Evolutionary conservation across 30 jellyfish, hydroid and myxozoan genomes (phyloP).

Genomic region (Chrysaora quinquecirrha): DNA sequence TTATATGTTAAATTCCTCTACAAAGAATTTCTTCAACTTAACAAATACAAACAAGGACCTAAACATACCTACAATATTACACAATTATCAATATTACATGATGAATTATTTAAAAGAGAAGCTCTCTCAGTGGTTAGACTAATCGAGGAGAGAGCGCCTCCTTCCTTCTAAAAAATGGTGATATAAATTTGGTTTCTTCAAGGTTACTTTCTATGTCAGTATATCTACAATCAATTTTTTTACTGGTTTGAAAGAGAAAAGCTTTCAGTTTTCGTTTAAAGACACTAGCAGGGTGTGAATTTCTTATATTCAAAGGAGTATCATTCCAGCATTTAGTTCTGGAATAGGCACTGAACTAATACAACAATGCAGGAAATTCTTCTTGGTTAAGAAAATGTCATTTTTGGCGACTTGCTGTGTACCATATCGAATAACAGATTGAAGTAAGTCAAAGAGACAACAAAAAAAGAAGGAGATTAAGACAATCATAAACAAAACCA

Average conservation of each 20-base stretch:
- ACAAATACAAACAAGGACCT: background rate
- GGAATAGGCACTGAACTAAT: constrained; percentile 56
- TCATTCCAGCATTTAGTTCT: constrained; percentile 51
- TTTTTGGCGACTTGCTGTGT: constrained; percentile 53
- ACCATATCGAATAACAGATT: constrained; percentile 51
- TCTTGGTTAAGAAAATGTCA: constrained; percentile 37
- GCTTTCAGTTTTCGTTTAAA: background rate
- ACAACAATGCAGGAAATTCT: constrained; percentile 46
- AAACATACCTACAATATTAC: background rate
- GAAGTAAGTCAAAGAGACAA: constrained; percentile 27
- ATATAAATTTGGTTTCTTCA: background rate
- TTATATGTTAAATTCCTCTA: background rate
- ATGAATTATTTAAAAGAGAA: constrained; percentile 10
- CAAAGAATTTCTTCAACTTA: background rate
- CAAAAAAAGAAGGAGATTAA: constrained; percentile 31
- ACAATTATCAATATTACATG: background rate
- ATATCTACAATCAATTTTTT: background rate
- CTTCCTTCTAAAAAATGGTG: background rate
- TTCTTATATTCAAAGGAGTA: constrained; percentile 5
- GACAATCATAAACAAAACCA: constrained; percentile 47
- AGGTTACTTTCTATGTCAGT: background rate
- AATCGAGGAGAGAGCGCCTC: too few species aligned
- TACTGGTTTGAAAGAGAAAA: background rate
- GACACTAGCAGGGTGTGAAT: background rate
- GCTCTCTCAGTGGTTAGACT: constrained; percentile 9